Evolutionary conservation across 2,888 invertebrate genomes (phyloP).

Genomic region (Formica aserva): DNA sequence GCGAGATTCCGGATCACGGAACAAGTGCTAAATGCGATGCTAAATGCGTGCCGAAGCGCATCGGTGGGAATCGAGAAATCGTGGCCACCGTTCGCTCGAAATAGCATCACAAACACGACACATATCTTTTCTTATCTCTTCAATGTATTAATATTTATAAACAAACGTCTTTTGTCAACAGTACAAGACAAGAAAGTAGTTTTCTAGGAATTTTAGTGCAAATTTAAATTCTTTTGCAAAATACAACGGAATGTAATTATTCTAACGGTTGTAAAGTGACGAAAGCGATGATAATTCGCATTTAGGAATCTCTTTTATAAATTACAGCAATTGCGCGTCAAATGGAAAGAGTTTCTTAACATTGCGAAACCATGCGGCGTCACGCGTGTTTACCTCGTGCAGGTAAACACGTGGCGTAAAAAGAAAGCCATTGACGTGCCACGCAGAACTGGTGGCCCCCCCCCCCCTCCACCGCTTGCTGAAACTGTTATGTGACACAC

Average conservation of each 20-base stretch:
- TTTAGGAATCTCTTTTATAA: background rate
- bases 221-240: background rate
- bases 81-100: background rate
- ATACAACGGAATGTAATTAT: background rate
- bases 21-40: background rate
- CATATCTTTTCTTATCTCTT: background rate
- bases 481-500: conserved; percentile 73
- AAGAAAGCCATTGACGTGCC: conserved; percentile 63
- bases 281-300: background rate
- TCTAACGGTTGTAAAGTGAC: conserved; percentile 1
- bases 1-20: background rate
- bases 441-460: conserved; percentile 41
- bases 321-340: conserved; percentile 26
- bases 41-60: background rate
- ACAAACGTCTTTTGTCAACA: background rate
- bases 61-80: conserved; percentile 24
- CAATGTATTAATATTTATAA: background rate
- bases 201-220: background rate
- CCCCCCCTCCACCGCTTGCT: background rate
- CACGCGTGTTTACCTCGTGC: conserved; percentile 41
- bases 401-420: conserved; percentile 45
- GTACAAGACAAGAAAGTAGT: background rate
- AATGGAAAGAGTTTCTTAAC: conserved; percentile 47
- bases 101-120: background rate
- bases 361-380: conserved; percentile 31